phyloP scores from a whole-genome alignment of 2,888 invertebrate species.

The Phragmatobia fuliginosa region DNA sequence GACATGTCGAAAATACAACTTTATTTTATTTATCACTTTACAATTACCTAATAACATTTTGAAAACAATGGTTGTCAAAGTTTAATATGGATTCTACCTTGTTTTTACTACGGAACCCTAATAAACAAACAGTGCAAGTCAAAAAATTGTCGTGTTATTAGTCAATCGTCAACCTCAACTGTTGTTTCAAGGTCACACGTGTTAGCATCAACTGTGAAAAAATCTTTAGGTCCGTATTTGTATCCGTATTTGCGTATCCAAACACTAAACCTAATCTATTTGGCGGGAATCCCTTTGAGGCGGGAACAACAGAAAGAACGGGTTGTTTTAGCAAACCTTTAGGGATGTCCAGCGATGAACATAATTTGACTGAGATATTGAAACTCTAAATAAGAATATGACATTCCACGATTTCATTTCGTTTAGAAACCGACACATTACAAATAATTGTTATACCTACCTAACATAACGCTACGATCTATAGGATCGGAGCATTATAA shows the following conservation, averaged over 20 bases:
- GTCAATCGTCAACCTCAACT: not conserved
- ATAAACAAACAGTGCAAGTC: not conserved
- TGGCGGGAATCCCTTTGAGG: not conserved
- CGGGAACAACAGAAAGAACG: not conserved
- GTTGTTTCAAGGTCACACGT: constrained; percentile 1
- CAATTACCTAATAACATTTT: no score
- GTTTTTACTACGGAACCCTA: not conserved
- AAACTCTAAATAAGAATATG: no score
- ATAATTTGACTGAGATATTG: no score
- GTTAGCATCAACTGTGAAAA: not conserved
- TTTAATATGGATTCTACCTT: not conserved
- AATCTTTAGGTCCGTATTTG: not conserved
- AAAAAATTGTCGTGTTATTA: not conserved
- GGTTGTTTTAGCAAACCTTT: no score
- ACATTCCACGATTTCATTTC: not conserved
- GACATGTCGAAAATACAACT: no score
- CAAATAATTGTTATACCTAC: not conserved
- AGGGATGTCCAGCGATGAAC: no score
- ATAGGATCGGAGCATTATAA: not conserved
- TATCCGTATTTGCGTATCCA: not conserved
- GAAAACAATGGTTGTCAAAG: no score
- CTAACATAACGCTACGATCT: not conserved
- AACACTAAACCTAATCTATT: not conserved
- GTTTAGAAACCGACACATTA: not conserved
- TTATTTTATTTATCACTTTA: no score